A percentile compares a stretch with the other conserved stretches of the same genome.
phyloP scores from a whole-genome alignment of 2,113 vertebrate genomes.

The Microcebus tavaratra region DNA sequence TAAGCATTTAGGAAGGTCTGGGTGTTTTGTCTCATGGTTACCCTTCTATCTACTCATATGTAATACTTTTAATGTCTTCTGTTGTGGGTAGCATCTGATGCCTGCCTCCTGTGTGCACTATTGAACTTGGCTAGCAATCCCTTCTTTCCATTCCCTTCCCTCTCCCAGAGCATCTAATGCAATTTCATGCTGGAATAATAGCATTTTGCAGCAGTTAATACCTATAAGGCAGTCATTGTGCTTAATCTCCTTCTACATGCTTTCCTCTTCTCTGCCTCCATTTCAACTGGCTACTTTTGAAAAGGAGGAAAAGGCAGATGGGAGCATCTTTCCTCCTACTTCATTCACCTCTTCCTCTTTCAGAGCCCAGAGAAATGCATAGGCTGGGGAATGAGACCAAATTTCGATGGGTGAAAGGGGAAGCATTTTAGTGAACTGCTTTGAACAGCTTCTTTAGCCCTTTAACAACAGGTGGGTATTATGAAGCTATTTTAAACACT shows the following conservation, averaged over 20 bases:
- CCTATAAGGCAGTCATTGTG: not conserved
- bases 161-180: not conserved
- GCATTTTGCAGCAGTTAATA: not conserved
- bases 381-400: not conserved
- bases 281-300: not conserved
- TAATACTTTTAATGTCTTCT: not conserved
- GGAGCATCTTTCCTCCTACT: not conserved
- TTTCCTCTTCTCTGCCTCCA: not conserved
- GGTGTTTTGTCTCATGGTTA: not conserved
- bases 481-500: not conserved
- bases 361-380: not conserved
- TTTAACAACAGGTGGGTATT: not conserved
- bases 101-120: not conserved
- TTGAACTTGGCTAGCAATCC: not conserved
- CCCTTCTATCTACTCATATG: not conserved
- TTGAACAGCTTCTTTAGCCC: not conserved
- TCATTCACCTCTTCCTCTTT: not conserved
- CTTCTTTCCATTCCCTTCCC: not conserved
- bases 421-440: not conserved
- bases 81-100: not conserved
- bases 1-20: not conserved
- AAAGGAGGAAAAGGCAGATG: not conserved
- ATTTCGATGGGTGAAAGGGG: not conserved
- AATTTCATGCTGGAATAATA: not conserved
- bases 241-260: not conserved